A percentile compares a stretch with the other conserved stretches of the same genome.
phyloP scores from a whole-genome alignment of 2,888 invertebrate genomes.

The Papilio protenor region DNA sequence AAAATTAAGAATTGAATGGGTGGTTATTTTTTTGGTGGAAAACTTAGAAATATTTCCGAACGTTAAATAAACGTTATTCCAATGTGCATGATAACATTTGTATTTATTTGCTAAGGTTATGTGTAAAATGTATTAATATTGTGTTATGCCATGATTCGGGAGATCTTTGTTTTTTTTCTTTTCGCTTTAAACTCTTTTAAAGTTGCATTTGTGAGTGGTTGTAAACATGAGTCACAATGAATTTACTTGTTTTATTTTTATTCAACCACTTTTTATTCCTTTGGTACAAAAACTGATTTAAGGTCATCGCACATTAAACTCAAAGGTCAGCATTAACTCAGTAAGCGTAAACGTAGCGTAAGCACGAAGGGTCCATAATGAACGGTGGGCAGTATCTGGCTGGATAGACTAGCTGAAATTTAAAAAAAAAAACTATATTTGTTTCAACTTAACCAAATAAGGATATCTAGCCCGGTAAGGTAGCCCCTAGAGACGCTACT shows the following conservation, averaged over 20 bases:
- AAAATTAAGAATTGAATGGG: constrained; percentile 27
- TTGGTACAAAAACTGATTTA: neutral
- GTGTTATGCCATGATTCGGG: constrained; percentile 79
- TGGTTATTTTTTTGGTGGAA: constrained; percentile 31
- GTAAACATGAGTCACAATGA: constrained; percentile 82
- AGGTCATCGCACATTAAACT: neutral
- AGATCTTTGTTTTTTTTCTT: constrained; percentile 70
- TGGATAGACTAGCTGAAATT: neutral
- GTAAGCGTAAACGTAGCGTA: no score
- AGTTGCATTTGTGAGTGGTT: constrained; percentile 82
- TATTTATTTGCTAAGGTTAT: constrained; percentile 69
- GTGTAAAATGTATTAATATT: constrained; percentile 64
- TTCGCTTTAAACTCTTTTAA: constrained; percentile 74
- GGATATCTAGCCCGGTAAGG: no score
- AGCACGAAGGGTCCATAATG: neutral
- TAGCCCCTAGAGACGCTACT: no score
- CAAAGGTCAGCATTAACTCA: neutral
- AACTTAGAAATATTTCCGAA: constrained; percentile 17
- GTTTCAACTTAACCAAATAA: no score
- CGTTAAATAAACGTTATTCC: constrained; percentile 33
- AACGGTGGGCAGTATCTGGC: neutral
- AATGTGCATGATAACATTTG: constrained; percentile 49
- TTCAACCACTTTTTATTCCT: neutral
- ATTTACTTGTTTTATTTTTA: constrained; percentile 64
- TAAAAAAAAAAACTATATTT: no score